Percentiles rank a stretch among this genome's conserved stretches.
Evolutionary conservation across 1,140 invertebrate genomes (phyloP).

Genomic region (Zaprionus kolodkinae): DNA sequence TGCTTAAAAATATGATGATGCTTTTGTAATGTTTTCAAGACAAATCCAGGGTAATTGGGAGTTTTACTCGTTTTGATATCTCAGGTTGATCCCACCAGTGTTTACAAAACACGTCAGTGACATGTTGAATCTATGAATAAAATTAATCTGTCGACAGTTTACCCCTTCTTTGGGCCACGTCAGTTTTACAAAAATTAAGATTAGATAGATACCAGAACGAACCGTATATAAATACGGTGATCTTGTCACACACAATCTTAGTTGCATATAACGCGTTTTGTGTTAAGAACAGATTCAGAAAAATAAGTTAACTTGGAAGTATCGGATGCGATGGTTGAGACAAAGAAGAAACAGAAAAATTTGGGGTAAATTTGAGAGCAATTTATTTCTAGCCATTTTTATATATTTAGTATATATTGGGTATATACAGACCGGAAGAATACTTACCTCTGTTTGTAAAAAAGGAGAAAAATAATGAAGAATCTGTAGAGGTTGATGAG

Average conservation of each 20-base stretch:
- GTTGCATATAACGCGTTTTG: background rate
- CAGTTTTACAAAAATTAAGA: constrained; percentile 23
- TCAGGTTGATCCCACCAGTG: background rate
- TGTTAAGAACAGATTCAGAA: background rate
- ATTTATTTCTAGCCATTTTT: background rate
- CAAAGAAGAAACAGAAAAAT: background rate
- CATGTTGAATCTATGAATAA: constrained; percentile 8
- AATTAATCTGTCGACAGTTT: constrained; percentile 15
- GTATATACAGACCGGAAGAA: background rate
- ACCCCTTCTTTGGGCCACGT: constrained; percentile 17
- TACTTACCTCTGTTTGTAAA: constrained; percentile 7
- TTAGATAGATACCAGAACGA: constrained; percentile 8
- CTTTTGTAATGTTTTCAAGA: background rate
- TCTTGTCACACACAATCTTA: background rate
- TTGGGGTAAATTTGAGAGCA: background rate
- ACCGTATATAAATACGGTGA: constrained; percentile 3
- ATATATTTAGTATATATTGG: background rate
- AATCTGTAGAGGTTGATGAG: background rate
- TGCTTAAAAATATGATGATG: background rate
- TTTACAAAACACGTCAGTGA: background rate
- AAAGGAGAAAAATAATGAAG: background rate
- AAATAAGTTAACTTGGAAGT: background rate
- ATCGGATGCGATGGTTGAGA: background rate
- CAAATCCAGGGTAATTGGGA: background rate
- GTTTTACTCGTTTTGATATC: background rate